Percentiles rank a stretch among this genome's conserved stretches.
These are phyloP conservation scores for Argya squamiceps DNA, from an alignment of 2,797 vertebrate species.

Conservation along the genomic window DNA sequence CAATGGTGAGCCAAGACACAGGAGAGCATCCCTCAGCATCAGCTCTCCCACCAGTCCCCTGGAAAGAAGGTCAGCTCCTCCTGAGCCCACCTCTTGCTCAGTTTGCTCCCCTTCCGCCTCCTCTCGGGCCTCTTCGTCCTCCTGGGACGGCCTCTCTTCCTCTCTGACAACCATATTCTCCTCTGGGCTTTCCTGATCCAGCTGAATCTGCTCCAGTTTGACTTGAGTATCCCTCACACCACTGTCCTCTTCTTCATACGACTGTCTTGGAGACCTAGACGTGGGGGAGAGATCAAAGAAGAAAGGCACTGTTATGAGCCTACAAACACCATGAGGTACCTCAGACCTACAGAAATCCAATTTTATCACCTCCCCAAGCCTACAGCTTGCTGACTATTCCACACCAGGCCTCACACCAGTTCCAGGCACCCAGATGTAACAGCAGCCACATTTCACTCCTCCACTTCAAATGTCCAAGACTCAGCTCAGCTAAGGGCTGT, in stretches of 20 bases:
- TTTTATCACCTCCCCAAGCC: background rate
- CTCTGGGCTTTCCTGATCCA: conserved; percentile 73
- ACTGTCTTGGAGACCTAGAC: conserved; percentile 32
- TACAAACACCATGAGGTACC: background rate
- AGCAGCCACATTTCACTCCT: background rate
- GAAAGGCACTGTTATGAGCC: background rate
- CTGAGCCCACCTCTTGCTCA: conserved; percentile 1
- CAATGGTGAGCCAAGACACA: background rate
- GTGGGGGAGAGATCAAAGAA: background rate
- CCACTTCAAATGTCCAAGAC: background rate
- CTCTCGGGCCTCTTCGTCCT: conserved; percentile 52
- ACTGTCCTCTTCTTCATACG: conserved; percentile 42
- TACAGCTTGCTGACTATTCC: background rate
- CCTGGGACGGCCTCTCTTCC: conserved; percentile 76
- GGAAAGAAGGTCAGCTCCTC: background rate
- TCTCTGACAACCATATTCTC: conserved; percentile 77
- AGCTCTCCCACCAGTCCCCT: background rate
- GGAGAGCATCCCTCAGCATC: background rate
- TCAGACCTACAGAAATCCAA: background rate
- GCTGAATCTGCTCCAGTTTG: conserved; percentile 79
- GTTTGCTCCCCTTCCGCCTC: conserved; percentile 66
- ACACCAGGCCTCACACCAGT: background rate
- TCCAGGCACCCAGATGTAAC: background rate
- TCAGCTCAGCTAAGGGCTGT: background rate
- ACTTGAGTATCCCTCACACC: conserved; percentile 72